Evolutionary conservation across 2,797 vertebrate genomes (phyloP), one percentile per base, ranked within the genome.

Genomic region (Muraenolepis orangiensis): DNA sequence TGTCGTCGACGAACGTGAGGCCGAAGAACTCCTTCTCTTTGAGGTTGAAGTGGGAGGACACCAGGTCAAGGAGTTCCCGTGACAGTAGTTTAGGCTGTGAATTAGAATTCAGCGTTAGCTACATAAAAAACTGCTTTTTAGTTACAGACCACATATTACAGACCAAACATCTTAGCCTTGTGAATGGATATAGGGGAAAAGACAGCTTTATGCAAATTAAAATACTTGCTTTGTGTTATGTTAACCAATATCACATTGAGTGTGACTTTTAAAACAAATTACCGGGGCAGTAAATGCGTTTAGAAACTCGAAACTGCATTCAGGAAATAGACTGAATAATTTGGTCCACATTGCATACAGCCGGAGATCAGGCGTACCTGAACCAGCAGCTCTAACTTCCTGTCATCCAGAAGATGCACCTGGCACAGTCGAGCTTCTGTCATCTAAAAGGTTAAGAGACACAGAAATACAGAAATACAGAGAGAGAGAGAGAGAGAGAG

Each of bases 21-120:
- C 98, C 98, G 84, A 99, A 99, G 90, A 96, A 99, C 46, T 99
- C 97, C 86, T 99, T 99, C 87, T 99, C 98, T 85, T 99, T 99
- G 80, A 99, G 94, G 92, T 97, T 99, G 91, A 99, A 99, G 88
- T 99, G 98, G 1, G 98, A 99, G 28, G 98, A 97, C 82, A 99
- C 98, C 72, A 99, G 92, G 88, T 99, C 98, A 85, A 99, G 89
- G 78, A 99, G 94, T 81, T 99, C 98, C 46, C 95, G 95, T 32
- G 98, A 96, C 90, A 98, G 92, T 80, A 99, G 96, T 92, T 97
- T 99, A n/a, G 98, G 98, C 98, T 99, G 85, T 72, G 18, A 78
- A 71, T 67, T 82, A 90, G 72, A 28, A 66, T 28, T 12, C 3
- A 83, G 12, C 4, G 26, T 69, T 20, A 74, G 61, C 23, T 51